Conservation (phyloP, 2,113 vertebrate genomes). For the Etheostoma spectabile region DNA sequence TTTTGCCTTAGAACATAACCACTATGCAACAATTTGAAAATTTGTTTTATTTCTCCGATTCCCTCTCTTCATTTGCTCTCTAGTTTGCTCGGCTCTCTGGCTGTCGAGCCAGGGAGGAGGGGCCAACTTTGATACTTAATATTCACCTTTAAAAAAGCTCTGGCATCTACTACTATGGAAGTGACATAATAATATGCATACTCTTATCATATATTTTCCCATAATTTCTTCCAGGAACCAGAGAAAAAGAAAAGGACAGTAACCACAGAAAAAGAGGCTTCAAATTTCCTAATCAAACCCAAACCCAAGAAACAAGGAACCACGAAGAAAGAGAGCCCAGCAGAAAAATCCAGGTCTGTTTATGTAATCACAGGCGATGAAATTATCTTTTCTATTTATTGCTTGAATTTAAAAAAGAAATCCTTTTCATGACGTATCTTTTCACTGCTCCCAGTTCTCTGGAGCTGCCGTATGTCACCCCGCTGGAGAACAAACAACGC, state of each 20-base stretch:
- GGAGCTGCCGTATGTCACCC: constrained; percentile 90
- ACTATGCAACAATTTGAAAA: too few species aligned
- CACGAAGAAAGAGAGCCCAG: constrained; percentile 89
- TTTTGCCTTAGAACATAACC: too few species aligned
- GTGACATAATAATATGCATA: not conserved
- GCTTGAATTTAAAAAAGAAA: too few species aligned
- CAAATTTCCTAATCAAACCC: constrained; percentile 87
- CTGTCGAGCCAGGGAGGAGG: too few species aligned
- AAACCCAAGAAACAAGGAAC: constrained; percentile 89
- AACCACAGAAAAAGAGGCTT: constrained; percentile 84
- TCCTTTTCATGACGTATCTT: not conserved
- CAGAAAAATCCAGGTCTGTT: constrained; percentile 90
- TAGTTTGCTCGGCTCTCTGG: too few species aligned
- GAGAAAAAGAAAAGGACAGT: constrained; percentile 91
- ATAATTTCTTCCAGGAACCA: constrained; percentile 85
- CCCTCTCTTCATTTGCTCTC: too few species aligned
- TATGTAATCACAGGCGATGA: not conserved
- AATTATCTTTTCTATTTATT: not conserved
- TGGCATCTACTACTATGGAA: not conserved
- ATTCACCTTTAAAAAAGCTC: too few species aligned
- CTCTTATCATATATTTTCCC: not conserved
- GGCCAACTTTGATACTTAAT: too few species aligned
- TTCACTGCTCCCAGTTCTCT: constrained; percentile 85
- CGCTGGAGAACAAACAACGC: constrained; percentile 92
- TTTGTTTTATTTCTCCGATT: too few species aligned